Evolutionary conservation across 2,888 invertebrate species (phyloP).

Genomic region (Phalera bucephala): DNA sequence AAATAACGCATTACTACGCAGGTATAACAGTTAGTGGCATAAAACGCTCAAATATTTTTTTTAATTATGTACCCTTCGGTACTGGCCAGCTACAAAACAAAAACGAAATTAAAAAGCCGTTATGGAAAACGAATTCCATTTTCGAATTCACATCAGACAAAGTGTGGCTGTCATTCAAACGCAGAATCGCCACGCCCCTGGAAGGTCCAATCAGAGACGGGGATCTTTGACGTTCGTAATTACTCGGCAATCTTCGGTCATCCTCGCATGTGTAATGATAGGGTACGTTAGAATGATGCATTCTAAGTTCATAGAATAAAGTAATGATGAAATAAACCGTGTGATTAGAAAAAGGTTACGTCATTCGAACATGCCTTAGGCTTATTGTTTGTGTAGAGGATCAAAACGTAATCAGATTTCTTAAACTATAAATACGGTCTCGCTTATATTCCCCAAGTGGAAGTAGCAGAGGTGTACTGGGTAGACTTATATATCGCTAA

Average conservation of each 20-base stretch:
- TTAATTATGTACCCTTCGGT: no score
- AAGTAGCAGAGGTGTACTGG: no score
- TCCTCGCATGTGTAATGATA: slow-evolving; percentile 60
- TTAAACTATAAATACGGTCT: no score
- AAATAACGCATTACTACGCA: no score
- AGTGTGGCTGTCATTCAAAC: slow-evolving; percentile 61
- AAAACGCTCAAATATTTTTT: no score
- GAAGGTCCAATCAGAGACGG: slow-evolving; percentile 44
- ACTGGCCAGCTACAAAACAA: slow-evolving; percentile 10
- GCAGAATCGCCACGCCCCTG: slow-evolving; percentile 55
- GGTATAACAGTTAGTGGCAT: slow-evolving; percentile 1
- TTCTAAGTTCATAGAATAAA: slow-evolving; percentile 43
- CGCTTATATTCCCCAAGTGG: no score
- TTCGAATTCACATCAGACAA: slow-evolving; percentile 46
- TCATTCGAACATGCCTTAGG: no score
- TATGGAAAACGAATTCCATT: slow-evolving; percentile 49
- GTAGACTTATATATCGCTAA: no score
- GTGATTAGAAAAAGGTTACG: no score
- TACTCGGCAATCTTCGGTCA: slow-evolving; percentile 55
- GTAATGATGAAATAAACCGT: slow-evolving; percentile 19
- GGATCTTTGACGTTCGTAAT: slow-evolving; percentile 50
- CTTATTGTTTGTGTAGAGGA: no score
- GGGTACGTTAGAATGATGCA: slow-evolving; percentile 58
- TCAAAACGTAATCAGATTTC: no score
- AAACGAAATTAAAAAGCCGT: slow-evolving; percentile 32